Base-by-base conservation (phyloP, 2,113 vertebrate species). In the Neodontobutis hainanensis region DNA sequence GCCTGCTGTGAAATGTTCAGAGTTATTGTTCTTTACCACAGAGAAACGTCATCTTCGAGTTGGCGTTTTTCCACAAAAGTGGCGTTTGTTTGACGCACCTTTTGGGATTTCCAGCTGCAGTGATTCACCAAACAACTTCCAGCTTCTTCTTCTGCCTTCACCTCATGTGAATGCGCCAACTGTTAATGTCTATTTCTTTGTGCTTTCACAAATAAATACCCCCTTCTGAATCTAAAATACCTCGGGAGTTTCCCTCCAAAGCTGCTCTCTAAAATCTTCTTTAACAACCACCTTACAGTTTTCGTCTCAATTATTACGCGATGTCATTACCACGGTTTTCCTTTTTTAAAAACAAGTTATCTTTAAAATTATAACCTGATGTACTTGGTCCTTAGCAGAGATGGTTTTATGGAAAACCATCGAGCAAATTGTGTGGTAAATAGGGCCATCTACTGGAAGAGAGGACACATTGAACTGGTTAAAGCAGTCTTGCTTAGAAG, bases 371-470 rank as follows among this genome's bases (percentile, higher is more conserved):
- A 12, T 55, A 34, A n/a, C 14, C 1, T 55, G 52, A 35, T 63
- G 45, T 12, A 27, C 19, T 27, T 27, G n/a, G 14, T 55, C 57
- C n/a, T 66, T 14, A 3, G 48, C 34, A 50, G 4, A n/a, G 32
- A 5, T 8, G 12, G 44, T 5, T 12, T 55, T 11, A 19, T 12
- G 44, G 4, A 19, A 2, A 1, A 11, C 34, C 11, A 3, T 11
- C 0, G 11, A 11, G 15, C 11, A 32, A 9, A 80, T 63, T 35
- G 48, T 0, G 9, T 36, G 8, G 55, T 34, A 36, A 44, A 81
- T 10, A 46, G 4, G 58, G 68, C 75, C 83, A 78, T 61, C 87
- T 89, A 40, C 0, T 36, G 75, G 7, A 0, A 40, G 0, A 15
- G 8, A 2, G 0, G 0, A 3, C 0, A 48, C 15, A 70, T 73